Conservation (phyloP, 2,888 invertebrate genomes). For the Macrosoma leucophasiata region DNA sequence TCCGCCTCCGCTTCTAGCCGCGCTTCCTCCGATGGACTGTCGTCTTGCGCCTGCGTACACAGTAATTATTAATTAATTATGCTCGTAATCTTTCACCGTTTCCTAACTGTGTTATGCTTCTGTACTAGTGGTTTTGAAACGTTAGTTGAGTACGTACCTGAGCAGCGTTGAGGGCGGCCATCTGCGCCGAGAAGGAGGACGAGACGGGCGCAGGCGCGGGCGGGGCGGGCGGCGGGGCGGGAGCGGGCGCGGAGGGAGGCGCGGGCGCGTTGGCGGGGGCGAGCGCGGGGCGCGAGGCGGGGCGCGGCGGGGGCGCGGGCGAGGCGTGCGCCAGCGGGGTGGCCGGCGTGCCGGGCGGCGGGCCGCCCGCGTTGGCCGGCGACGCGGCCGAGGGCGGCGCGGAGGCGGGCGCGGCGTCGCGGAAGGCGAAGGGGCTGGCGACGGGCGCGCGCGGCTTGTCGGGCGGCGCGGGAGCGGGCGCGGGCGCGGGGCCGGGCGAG, state of each 20-base stretch:
- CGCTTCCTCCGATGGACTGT: no score
- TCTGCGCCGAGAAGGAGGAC: constrained; percentile 77
- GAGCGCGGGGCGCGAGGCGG: constrained; percentile 75
- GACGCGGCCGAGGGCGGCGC: constrained; percentile 62
- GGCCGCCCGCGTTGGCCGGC: no score
- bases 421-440: constrained; percentile 73
- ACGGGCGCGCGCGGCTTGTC: constrained; percentile 65
- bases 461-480: constrained; percentile 78
- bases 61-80: no score
- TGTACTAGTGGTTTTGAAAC: no score
- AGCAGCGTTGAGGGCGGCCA: constrained; percentile 82
- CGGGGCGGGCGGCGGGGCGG: constrained; percentile 79
- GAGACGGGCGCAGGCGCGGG: constrained; percentile 72
- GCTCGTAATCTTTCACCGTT: no score
- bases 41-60: no score
- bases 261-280: constrained; percentile 85
- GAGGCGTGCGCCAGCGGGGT: constrained; percentile 64
- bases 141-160: no score
- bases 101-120: no score
- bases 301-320: constrained; percentile 54
- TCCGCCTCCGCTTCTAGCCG: no score
- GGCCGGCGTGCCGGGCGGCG: constrained; percentile 59
- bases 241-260: constrained; percentile 78
- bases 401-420: constrained; percentile 53
- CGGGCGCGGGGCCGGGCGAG: constrained; percentile 70